These are phyloP conservation scores for Silurus aristotelis DNA, from an alignment of 2,797 vertebrate species.

Conservation along the genomic window DNA sequence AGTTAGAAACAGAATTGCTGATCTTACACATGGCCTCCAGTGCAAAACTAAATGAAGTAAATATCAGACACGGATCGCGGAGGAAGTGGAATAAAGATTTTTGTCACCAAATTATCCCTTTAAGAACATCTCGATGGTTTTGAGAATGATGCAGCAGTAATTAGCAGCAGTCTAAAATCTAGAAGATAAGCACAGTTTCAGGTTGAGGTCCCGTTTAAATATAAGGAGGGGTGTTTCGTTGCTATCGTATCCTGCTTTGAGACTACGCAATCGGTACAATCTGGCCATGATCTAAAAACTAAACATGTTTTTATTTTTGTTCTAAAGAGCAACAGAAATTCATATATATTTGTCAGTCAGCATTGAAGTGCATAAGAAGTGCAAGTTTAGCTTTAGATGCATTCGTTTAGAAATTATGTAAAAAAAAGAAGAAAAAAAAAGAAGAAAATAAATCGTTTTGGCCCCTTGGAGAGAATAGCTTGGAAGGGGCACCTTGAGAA, in stretches of 20 bases:
- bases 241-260: conserved; percentile 35
- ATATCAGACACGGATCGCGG: not conserved
- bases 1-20: not conserved
- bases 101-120: conserved; percentile 20
- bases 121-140: conserved; percentile 34
- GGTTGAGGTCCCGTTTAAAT: conserved; percentile 48
- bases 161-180: conserved; percentile 55
- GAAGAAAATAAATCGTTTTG: conserved; percentile 56
- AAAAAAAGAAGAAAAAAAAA: conserved; percentile 69
- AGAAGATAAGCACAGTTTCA: conserved; percentile 57
- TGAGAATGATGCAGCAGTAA: conserved; percentile 45
- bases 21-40: not conserved
- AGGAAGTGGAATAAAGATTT: not conserved
- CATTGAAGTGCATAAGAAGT: conserved; percentile 82
- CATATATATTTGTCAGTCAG: conserved; percentile 77
- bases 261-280: conserved; percentile 55
- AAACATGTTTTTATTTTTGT: conserved; percentile 58
- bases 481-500: conserved; percentile 67
- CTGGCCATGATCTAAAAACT: conserved; percentile 69
- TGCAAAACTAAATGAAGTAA: not conserved
- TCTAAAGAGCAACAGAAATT: conserved; percentile 77
- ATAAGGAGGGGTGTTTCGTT: conserved; percentile 27
- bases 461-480: conserved; percentile 66
- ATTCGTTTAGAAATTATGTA: conserved; percentile 70
- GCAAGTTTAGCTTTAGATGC: conserved; percentile 80